Evolutionary conservation across 2,888 invertebrate species (phyloP), one percentile per base, ranked within the genome.

Genomic region (Caprella mutica): DNA sequence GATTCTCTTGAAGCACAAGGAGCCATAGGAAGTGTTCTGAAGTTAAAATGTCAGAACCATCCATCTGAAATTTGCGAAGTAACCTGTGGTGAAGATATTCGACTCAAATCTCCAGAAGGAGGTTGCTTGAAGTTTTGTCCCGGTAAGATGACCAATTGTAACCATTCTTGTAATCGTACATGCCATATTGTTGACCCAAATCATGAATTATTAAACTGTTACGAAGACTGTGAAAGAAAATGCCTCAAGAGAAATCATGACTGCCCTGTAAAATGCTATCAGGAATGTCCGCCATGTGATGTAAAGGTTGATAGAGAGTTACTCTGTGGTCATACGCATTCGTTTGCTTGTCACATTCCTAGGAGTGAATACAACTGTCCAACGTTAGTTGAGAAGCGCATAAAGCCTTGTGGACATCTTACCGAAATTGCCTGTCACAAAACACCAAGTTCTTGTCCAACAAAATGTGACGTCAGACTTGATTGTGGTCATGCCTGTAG

Each of bases 401-500:
- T 69, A 29, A 56, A 58, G 2, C 68, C 69, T 59, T 69, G 69
- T 43, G 35, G 52, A 5, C 72, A 72, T 58, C 39, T 17, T 9
- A 59, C 64, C 1, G 40, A 61, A 29, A 51, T 68, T 19, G 50
- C 59, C 26, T 81, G 81, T 68, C 69, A 65, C 46, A 58, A 65
- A 52, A 65, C 65, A 33, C 70, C 76, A 0, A 65, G 66, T 2
- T 52, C 69, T 2, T 79, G 80, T 64, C 67, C 69, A 2, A 68
- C 71, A 52, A 73, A 70, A 1, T 83, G 83, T 68, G 74, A 75
- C 42, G 70, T 71, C 27, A 74, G 79, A 24, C 72, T 83, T 24
- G 69, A 71, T 17, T 85, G 81, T 70, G 83, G 84, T 0, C 85
- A 85, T 70, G 70, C 73, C 1, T 85, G 85, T 69, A 62, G 50